Conservation (phyloP, 2,797 vertebrate species). For the Premnoplex brunnescens region DNA sequence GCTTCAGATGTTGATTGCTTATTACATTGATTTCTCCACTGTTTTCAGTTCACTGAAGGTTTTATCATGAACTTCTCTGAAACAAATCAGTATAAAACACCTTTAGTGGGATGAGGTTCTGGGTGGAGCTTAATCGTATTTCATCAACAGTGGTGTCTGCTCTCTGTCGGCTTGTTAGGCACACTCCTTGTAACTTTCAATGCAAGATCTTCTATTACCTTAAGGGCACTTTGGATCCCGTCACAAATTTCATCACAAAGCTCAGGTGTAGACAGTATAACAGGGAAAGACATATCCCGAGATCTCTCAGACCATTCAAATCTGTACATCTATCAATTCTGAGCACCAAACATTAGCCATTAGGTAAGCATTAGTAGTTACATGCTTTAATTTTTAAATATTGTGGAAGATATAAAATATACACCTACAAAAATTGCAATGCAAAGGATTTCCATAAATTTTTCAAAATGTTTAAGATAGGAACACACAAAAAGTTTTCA, state of each 20-base stretch:
- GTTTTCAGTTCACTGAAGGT: neutral
- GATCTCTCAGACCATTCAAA: neutral
- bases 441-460: neutral
- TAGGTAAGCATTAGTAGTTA: neutral
- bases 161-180: neutral
- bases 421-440: neutral
- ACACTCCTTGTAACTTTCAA: neutral
- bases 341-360: neutral
- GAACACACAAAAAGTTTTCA: neutral
- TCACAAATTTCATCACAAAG: neutral
- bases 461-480: neutral
- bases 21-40: slow-evolving; percentile 1
- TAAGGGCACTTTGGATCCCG: neutral
- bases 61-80: neutral
- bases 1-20: slow-evolving; percentile 24
- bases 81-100: neutral
- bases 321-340: neutral
- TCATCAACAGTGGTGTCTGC: neutral
- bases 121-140: neutral
- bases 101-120: neutral
- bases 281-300: neutral
- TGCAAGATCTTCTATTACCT: neutral
- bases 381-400: neutral
- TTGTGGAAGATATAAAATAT: neutral
- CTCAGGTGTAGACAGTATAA: neutral